Percentiles rank a stretch among this genome's conserved stretches.
phyloP scores from a whole-genome alignment of 2,797 vertebrate species.

The Pelochelys cantorii region DNA sequence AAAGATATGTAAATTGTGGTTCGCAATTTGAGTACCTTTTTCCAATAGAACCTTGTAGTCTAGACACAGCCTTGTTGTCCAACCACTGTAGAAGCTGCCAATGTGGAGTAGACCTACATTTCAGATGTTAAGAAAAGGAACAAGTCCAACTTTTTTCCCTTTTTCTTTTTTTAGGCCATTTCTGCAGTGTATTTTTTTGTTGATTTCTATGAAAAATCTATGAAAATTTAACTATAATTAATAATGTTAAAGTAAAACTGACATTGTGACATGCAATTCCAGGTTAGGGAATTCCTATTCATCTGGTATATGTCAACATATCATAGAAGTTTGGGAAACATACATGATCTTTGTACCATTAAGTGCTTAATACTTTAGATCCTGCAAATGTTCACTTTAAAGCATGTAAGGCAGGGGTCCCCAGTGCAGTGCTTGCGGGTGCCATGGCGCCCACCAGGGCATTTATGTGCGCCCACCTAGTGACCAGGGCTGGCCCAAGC shows the following conservation, averaged over 20 bases:
- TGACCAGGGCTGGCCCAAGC: too few relatives aligned
- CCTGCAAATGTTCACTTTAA: slow-evolving; percentile 6
- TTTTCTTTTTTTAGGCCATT: neutral
- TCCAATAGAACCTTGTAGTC: too few relatives aligned
- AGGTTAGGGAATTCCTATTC: slow-evolving; percentile 17
- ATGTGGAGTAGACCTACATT: slow-evolving; percentile 31
- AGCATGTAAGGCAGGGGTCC: neutral
- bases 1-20: too few relatives aligned
- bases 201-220: neutral
- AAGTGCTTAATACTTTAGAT: slow-evolving; percentile 11
- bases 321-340: slow-evolving; percentile 12
- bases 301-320: slow-evolving; percentile 26
- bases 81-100: neutral
- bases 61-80: too few relatives aligned
- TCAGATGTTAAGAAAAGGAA: slow-evolving; percentile 21
- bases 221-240: slow-evolving; percentile 35
- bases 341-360: neutral
- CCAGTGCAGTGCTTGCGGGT: neutral
- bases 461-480: too few relatives aligned
- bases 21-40: too few relatives aligned
- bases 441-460: too few relatives aligned
- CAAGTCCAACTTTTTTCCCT: neutral
- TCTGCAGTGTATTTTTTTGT: slow-evolving; percentile 36
- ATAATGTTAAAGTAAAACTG: slow-evolving; percentile 39
- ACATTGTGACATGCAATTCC: slow-evolving; percentile 25